Conservation (phyloP, 2,113 vertebrate genomes). For the Lophius piscatorius region DNA sequence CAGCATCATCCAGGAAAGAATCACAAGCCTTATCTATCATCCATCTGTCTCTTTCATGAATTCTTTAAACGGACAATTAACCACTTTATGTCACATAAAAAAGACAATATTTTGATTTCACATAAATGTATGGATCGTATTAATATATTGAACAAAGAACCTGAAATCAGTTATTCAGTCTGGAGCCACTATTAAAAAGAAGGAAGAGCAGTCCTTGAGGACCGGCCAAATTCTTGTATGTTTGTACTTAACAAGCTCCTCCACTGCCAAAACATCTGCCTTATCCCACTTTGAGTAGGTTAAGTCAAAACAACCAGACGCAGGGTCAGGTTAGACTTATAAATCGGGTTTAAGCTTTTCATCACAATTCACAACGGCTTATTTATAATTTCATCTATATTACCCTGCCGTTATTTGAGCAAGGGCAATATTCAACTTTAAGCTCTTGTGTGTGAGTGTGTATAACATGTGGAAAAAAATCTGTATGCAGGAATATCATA, state of each 20-base stretch:
- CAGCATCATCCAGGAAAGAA: conserved; percentile 44
- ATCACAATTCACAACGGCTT: background rate
- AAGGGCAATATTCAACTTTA: conserved; percentile 15
- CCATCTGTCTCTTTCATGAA: background rate
- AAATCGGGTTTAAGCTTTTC: background rate
- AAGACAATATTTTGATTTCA: too few species aligned
- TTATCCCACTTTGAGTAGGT: background rate
- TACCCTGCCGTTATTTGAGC: background rate
- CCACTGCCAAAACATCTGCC: conserved; percentile 20
- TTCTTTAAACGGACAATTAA: background rate
- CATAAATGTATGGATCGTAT: too few species aligned
- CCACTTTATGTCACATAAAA: background rate
- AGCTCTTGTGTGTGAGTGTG: conserved; percentile 19
- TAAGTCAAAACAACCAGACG: background rate
- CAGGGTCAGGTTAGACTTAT: too few species aligned
- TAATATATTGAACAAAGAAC: background rate
- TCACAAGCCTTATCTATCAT: conserved; percentile 8
- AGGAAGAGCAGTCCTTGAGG: conserved; percentile 3
- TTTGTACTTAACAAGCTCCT: conserved; percentile 31
- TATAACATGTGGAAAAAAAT: conserved; percentile 43
- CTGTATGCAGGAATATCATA: conserved; percentile 19
- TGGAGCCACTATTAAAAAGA: too few species aligned
- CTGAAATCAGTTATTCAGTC: background rate
- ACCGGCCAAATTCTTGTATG: conserved; percentile 23
- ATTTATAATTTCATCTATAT: background rate